Evolutionary conservation across 2,888 invertebrate genomes (phyloP).

Genomic region (Xylota segnis): DNA sequence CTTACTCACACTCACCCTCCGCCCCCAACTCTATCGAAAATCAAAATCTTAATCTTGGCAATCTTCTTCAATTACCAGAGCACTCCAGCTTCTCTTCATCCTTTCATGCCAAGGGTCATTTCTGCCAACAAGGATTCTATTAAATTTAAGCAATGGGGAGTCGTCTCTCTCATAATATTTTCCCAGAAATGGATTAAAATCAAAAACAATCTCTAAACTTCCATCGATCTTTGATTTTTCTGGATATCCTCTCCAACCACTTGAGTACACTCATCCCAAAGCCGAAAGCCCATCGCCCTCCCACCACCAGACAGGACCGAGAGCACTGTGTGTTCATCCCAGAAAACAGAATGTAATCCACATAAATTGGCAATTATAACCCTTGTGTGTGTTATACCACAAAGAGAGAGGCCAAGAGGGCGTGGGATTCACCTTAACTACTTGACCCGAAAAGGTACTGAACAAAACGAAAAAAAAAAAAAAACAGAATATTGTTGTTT

Average conservation of each 20-base stretch:
- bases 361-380: constrained; percentile 77
- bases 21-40: constrained; percentile 37
- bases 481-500: constrained; percentile 72
- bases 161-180: constrained; percentile 67
- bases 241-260: constrained; percentile 15
- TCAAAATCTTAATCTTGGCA: constrained; percentile 70
- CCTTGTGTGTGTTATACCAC: constrained; percentile 46
- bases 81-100: constrained; percentile 41
- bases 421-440: constrained; percentile 57
- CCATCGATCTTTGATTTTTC: constrained; percentile 71
- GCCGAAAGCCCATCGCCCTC: too few species aligned
- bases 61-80: constrained; percentile 68
- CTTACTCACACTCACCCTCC: constrained; percentile 14
- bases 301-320: neutral
- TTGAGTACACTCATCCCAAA: constrained; percentile 24
- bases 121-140: constrained; percentile 57
- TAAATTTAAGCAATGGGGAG: constrained; percentile 61
- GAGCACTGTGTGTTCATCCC: constrained; percentile 2
- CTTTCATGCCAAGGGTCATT: constrained; percentile 64
- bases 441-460: constrained; percentile 69
- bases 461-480: too few species aligned
- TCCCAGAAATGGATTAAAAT: constrained; percentile 72
- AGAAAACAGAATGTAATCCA: constrained; percentile 64
- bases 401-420: constrained; percentile 28
- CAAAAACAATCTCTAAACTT: constrained; percentile 73